Evolutionary conservation across 2,113 vertebrate species (phyloP).

Genomic region (Poeciliopsis occidentalis): DNA sequence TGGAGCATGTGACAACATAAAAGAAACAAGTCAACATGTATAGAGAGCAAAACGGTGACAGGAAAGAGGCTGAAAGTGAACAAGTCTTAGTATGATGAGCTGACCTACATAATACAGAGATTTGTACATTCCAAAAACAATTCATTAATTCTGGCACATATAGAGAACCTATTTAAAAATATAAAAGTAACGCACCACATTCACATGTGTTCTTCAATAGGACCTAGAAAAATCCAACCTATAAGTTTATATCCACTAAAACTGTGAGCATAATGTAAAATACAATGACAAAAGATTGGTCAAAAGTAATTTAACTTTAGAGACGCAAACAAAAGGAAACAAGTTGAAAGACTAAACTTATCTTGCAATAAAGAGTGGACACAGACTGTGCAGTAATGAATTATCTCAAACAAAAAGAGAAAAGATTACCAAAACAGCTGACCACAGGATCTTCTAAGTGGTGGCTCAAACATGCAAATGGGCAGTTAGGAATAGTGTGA

Average conservation of each 20-base stretch:
- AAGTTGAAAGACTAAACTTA: too few relatives aligned
- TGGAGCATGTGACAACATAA: conserved; percentile 14
- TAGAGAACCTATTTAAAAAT: background rate
- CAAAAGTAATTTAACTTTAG: background rate
- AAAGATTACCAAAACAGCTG: background rate
- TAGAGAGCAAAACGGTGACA: conserved; percentile 14
- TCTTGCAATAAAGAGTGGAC: too few relatives aligned
- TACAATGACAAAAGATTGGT: background rate
- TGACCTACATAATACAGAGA: conserved; percentile 53
- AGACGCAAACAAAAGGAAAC: background rate
- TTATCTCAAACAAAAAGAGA: background rate
- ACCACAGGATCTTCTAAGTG: background rate
- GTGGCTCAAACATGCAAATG: background rate
- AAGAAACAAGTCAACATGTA: conserved; percentile 14
- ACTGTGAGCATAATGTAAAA: background rate
- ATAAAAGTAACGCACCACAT: background rate
- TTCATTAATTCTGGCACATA: background rate
- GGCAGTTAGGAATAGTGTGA: too few relatives aligned
- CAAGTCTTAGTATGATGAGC: conserved; percentile 53
- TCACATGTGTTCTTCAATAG: background rate
- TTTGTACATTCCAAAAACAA: conserved; percentile 23
- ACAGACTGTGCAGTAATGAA: too few relatives aligned
- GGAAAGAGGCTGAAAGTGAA: conserved; percentile 23
- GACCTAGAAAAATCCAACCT: background rate
- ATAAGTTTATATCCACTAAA: background rate